phyloP scores from a whole-genome alignment of 2,888 invertebrate genomes.

The Taenaris catops region DNA sequence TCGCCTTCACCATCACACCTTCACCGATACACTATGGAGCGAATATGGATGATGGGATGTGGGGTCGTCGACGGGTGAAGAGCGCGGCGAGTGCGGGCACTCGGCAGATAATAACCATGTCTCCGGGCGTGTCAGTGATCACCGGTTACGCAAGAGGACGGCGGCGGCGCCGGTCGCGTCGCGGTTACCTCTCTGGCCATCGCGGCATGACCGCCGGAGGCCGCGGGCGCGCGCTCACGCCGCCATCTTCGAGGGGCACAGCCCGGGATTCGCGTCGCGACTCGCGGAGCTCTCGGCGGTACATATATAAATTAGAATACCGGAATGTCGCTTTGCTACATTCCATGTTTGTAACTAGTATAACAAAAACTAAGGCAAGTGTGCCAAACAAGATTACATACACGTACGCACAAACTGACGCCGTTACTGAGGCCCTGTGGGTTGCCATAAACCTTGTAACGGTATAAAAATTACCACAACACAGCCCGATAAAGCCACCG shows the following conservation, averaged over 20 bases:
- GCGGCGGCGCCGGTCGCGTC: conserved; percentile 51
- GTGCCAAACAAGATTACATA: conserved; percentile 22
- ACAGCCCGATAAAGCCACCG: conserved; percentile 4
- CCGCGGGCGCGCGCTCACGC: conserved; percentile 79
- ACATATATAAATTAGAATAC: too few relatives aligned
- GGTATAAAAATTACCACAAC: conserved; percentile 26
- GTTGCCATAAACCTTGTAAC: conserved; percentile 30
- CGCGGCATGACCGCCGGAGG: conserved; percentile 84
- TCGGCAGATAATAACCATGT: conserved; percentile 39
- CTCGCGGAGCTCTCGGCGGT: conserved; percentile 59
- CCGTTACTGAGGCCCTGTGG: conserved; percentile 34
- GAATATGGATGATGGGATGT: conserved; percentile 18
- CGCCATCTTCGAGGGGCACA: conserved; percentile 70
- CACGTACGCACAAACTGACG: conserved; percentile 15
- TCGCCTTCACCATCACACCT: conserved; percentile 24
- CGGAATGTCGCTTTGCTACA: background rate
- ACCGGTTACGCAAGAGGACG: conserved; percentile 53
- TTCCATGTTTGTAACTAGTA: background rate
- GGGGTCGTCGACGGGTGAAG: conserved; percentile 19
- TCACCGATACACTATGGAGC: conserved; percentile 18
- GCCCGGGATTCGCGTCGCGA: conserved; percentile 69
- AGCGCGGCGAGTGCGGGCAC: conserved; percentile 24
- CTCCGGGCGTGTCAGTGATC: conserved; percentile 49
- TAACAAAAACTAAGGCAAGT: too few relatives aligned
- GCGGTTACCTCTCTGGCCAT: conserved; percentile 85